These are phyloP conservation scores for Tuberolachnus salignus DNA, from an alignment of 2,888 invertebrate species.

Conservation along the genomic window DNA sequence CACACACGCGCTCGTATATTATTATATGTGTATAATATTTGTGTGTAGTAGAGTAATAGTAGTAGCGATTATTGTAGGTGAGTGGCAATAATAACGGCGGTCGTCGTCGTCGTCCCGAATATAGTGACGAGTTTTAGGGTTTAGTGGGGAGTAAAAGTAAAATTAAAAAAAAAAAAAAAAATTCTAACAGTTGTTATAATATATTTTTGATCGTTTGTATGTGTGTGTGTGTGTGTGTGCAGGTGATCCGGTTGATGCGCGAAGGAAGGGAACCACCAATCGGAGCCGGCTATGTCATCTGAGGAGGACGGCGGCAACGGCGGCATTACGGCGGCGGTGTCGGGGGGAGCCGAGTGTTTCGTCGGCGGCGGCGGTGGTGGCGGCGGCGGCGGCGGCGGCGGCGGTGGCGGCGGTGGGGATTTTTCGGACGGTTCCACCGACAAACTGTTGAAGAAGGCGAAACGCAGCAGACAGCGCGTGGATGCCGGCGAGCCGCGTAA, in stretches of 20 bases:
- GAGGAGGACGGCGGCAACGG: conserved; percentile 55
- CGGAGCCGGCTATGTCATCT: conserved; percentile 55
- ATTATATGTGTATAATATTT: neutral
- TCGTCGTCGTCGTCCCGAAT: conserved; percentile 20
- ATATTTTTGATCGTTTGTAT: conserved; percentile 1
- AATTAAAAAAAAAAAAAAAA: conserved; percentile 37
- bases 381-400: conserved; percentile 33
- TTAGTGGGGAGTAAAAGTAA: neutral
- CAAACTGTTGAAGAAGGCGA: conserved; percentile 91
- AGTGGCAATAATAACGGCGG: conserved; percentile 10
- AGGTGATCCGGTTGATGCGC: conserved; percentile 57
- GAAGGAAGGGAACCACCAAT: conserved; percentile 54
- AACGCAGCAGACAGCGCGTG: conserved; percentile 93
- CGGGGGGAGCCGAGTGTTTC: conserved; percentile 51
- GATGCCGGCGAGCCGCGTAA: conserved; percentile 95
- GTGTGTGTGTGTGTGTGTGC: conserved; percentile 43
- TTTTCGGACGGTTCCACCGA: conserved; percentile 30
- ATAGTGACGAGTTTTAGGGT: neutral
- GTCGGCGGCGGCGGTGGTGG: conserved; percentile 27
- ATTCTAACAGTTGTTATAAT: conserved; percentile 45
- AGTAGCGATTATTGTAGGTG: conserved; percentile 1
- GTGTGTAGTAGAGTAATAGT: neutral
- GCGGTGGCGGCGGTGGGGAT: conserved; percentile 42
- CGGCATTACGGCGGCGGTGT: conserved; percentile 36
- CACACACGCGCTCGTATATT: neutral